A percentile compares a stretch with the other conserved stretches of the same genome.
These are phyloP conservation scores for Papilio elwesi DNA, from an alignment of 2,888 invertebrate genomes.

Conservation along the genomic window DNA sequence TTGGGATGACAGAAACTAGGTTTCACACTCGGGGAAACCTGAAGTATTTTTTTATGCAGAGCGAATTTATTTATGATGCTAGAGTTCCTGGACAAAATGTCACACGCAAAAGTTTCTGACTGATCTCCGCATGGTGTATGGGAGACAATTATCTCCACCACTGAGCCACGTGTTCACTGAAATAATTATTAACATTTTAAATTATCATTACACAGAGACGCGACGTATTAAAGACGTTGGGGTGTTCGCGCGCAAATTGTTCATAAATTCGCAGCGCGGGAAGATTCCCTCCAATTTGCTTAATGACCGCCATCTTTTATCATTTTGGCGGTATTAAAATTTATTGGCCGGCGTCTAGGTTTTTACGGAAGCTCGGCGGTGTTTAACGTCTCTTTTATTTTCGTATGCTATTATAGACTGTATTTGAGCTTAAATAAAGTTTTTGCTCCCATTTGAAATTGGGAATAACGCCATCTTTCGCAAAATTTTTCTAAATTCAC, in stretches of 20 bases:
- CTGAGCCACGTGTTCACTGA: not conserved
- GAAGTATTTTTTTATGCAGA: too few relatives aligned
- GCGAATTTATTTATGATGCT: too few relatives aligned
- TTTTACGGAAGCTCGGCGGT: constrained; percentile 41
- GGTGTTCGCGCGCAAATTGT: constrained; percentile 25
- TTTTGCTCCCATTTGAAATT: too few relatives aligned
- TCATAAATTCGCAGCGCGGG: constrained; percentile 35
- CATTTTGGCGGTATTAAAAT: constrained; percentile 49
- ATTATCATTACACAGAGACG: constrained; percentile 9
- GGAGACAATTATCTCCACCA: not conserved
- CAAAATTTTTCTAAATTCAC: too few relatives aligned
- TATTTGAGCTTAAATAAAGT: not conserved
- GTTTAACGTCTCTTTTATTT: constrained; percentile 3
- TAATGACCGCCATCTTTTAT: constrained; percentile 48
- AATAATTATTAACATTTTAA: constrained; percentile 28
- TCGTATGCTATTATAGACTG: not conserved
- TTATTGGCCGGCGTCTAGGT: constrained; percentile 43
- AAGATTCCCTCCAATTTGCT: constrained; percentile 45
- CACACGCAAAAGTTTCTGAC: too few relatives aligned
- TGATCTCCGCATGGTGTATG: too few relatives aligned
- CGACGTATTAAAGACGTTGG: constrained; percentile 3
- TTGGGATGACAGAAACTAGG: too few relatives aligned
- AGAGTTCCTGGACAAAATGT: too few relatives aligned
- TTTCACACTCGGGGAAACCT: too few relatives aligned
- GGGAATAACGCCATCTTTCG: too few relatives aligned